Evolutionary conservation across 2,113 vertebrate genomes (phyloP), one percentile per base, ranked within the genome.

Genomic region (Syngnathus scovelli): DNA sequence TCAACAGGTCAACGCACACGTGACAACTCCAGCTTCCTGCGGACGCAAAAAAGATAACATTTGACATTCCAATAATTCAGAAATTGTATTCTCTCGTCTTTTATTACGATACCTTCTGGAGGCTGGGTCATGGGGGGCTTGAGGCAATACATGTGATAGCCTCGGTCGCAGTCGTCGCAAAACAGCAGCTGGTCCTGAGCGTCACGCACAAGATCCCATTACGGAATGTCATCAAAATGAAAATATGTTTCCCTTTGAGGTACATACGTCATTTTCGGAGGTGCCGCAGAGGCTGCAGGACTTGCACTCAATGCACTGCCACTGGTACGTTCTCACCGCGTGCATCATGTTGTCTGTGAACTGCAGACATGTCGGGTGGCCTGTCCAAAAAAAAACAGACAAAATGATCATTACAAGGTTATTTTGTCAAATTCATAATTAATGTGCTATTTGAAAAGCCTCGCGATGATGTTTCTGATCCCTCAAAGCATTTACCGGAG

Each of bases 221-320:
- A 52, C 5, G 41, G 7, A 3, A 37, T 46, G 27, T 51, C 43
- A 64, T 12, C 11, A 27, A 44, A 62, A 7, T 16, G 39, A 62
- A 23, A 44, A 16, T 1, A 15, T 13, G 18, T 18, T n/a, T 21
- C 37, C 36, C 0, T 39, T 39, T 23, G 38, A 18, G 12, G 27
- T 61, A 83, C 95, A 86, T 90, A 98, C 96, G 12, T 99, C 96
- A 0, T 99, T 99, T 90, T 99, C 97, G 0, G 97, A 99, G 61
- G 96, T 99, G 75, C 97, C 96, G 67, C 97, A 99, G 77, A 98
- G 90, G 89, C 94, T 97, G 91, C 97, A 99, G 74, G 96, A 98
- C 87, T 99, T 98, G 93, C 97, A 99, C 85, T 99, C 96, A 82
- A 99, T 99, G 88, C 96, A 99, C 86, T 99, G 96, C 96, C 96